Base-by-base conservation (phyloP, 1,140 invertebrate genomes). In the Caenorhabditis brenneri region DNA sequence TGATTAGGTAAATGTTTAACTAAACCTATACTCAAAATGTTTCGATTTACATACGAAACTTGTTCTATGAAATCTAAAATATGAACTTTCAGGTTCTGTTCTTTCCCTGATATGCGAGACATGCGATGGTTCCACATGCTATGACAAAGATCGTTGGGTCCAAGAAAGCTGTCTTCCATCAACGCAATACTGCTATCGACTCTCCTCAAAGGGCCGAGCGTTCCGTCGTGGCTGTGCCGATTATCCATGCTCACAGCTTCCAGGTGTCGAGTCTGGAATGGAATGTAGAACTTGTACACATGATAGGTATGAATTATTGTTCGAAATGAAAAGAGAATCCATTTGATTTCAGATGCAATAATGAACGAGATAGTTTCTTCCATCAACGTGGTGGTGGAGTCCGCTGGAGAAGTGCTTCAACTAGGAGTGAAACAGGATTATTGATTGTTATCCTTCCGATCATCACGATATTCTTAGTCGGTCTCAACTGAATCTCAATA, bases 301-400 rank as follows among this genome's bases (percentile, higher is more conserved):
- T 3, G 65, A 74, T 42, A 74, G 65, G 65, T 74, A n/a, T n/a
- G 15, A 36, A 31, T 16, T 36, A 12, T 6, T 29, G 10, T 15
- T 46, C 1, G 24, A 0, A n/a, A 16, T 19, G 65, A 36, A 65
- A 16, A 19, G n/a, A n/a, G 19, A 42, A 46, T 12, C 1, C 10
- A 16, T 2, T 42, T 15, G 10, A 12, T 24, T 24, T 12, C 65
- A 74, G 65, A 42, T 74, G 65, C 22, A 74, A 74, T 46, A 74
- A 74, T n/a, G 65, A 74, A 42, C 65, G 65, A 10, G 65, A 74
- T 24, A 74, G 36, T 15, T 74, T 74, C n/a, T 74, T 74, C 65
- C 36, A 74, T 74, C 65, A 74, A 24, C 65, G 65, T 46, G 65
- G 65, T 12, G 65, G 33, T 2, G 65, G 65, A 24, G 65, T 74